These are phyloP conservation scores for Trichomycterus rosablanca DNA, from an alignment of 2,113 vertebrate species.

Conservation along the genomic window DNA sequence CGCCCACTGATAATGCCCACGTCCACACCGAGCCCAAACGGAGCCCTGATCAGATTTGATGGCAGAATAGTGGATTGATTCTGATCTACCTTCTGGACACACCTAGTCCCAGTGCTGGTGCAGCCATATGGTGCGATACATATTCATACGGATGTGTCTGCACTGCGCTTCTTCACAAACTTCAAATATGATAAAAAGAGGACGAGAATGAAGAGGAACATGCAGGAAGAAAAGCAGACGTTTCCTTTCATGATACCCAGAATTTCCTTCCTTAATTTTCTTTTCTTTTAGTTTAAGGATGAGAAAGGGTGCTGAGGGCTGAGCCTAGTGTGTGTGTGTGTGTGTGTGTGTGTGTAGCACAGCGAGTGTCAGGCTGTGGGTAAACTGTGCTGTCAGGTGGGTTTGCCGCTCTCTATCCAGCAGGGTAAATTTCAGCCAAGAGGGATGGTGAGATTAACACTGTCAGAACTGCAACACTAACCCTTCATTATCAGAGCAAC, in stretches of 20 bases:
- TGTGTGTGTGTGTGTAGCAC: slow-evolving; percentile 14
- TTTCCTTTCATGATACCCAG: too few species aligned
- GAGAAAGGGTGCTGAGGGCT: slow-evolving; percentile 42
- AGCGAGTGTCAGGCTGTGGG: slow-evolving; percentile 43
- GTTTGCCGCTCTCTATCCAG: slow-evolving; percentile 48
- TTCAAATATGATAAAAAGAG: slow-evolving; percentile 57
- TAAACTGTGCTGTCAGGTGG: slow-evolving; percentile 56
- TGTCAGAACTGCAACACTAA: slow-evolving; percentile 70
- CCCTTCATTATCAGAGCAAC: slow-evolving; percentile 71
- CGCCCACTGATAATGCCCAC: too few species aligned
- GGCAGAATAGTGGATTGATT: slow-evolving; percentile 71
- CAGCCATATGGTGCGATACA: slow-evolving; percentile 73
- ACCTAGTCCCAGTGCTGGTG: slow-evolving; percentile 70
- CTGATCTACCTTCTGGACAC: slow-evolving; percentile 74
- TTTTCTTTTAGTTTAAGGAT: too few species aligned
- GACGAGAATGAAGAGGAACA: slow-evolving; percentile 45
- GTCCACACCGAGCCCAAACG: too few species aligned
- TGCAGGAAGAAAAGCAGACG: slow-evolving; percentile 32
- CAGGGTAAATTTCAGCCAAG: slow-evolving; percentile 51
- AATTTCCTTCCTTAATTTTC: too few species aligned
- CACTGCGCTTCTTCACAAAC: slow-evolving; percentile 60
- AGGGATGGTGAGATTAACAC: slow-evolving; percentile 67
- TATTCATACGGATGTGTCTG: slow-evolving; percentile 70
- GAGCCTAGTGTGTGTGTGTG: slow-evolving; percentile 30
- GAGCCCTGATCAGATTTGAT: too few species aligned